Evolutionary conservation across 2,888 invertebrate species (phyloP), one percentile per base, ranked within the genome.

Genomic region (Morinoia aosen): DNA sequence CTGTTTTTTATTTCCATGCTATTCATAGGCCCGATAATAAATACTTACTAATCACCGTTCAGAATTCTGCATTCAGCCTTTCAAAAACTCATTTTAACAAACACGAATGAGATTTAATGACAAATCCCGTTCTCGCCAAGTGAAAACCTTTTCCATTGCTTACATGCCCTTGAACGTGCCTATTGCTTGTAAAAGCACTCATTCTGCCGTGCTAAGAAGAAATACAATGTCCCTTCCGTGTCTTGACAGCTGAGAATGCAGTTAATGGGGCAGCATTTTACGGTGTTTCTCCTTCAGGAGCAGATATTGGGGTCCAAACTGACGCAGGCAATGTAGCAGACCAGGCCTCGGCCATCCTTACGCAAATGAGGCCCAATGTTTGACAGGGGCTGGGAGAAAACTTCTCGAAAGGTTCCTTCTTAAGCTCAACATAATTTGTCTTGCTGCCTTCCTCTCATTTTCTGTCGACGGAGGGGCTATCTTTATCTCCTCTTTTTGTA

Each of bases 311-410:
- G 8, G 25, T 33, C 76, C 19, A 16, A 76, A 76, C 76, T 76
- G 76, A 76, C 76, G 76, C 76, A 3, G 76, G 76, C 19, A 76
- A 76, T 76, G 76, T 76, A 25, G 76, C 25, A 76, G 76, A 33
- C 33, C 76, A 25, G 76, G 76, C 76, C 76, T 3, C 19, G 0
- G 10, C 76, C 76, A 76, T 76, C 76, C 33, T 76, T 76, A 76
- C 76, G 76, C 76, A 76, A 76, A 76, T 76, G 76, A 76, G 76
- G 76, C 76, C 76, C 76, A 25, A 76, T 76, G 76, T 76, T 76
- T 16, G 76, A 76, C 33, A 76, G 76, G 33, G 76, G 33, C 76
- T 64, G 64, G 3, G 19, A 33, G 76, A 76, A 76, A 76, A 19
- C 33, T 61, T 19, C 19, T 76, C 2, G 76, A 33, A 76, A 25